phyloP scores from a whole-genome alignment of 2,888 invertebrate species.

The Agonopterix heracliana region DNA sequence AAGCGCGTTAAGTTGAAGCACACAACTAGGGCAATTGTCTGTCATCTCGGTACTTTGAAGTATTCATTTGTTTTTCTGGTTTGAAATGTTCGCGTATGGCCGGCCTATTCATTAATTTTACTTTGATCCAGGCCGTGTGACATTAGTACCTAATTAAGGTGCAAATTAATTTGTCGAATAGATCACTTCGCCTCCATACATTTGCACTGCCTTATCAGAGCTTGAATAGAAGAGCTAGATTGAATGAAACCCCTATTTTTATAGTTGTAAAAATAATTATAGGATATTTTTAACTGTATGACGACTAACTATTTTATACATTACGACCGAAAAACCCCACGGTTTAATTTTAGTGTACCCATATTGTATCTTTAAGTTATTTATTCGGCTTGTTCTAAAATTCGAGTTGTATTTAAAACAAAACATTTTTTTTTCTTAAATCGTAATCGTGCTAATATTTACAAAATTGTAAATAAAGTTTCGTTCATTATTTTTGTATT shows the following conservation, averaged over 20 bases:
- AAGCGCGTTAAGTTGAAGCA: too few relatives aligned
- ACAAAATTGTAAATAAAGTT: constrained; percentile 20
- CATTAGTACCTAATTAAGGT: too few relatives aligned
- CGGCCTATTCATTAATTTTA: too few relatives aligned
- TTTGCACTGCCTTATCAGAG: neutral
- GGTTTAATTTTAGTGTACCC: neutral
- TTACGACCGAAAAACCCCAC: constrained; percentile 4
- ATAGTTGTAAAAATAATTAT: neutral
- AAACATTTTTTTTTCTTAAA: too few relatives aligned
- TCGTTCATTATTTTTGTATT: constrained; percentile 15
- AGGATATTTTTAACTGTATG: neutral
- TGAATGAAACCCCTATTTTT: constrained; percentile 1
- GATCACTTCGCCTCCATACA: too few relatives aligned
- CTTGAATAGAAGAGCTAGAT: constrained; percentile 2
- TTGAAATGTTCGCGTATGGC: too few relatives aligned
- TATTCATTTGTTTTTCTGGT: too few relatives aligned
- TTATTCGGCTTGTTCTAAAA: constrained; percentile 3
- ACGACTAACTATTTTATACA: neutral
- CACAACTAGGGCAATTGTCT: too few relatives aligned
- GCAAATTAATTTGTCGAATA: too few relatives aligned
- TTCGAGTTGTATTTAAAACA: neutral
- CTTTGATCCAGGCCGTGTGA: too few relatives aligned
- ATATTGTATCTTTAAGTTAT: constrained; percentile 3
- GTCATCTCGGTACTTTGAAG: too few relatives aligned
- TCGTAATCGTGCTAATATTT: neutral